These are phyloP conservation scores for Ceraclea dissimilis DNA, from an alignment of 2,888 invertebrate species.

Conservation along the genomic window DNA sequence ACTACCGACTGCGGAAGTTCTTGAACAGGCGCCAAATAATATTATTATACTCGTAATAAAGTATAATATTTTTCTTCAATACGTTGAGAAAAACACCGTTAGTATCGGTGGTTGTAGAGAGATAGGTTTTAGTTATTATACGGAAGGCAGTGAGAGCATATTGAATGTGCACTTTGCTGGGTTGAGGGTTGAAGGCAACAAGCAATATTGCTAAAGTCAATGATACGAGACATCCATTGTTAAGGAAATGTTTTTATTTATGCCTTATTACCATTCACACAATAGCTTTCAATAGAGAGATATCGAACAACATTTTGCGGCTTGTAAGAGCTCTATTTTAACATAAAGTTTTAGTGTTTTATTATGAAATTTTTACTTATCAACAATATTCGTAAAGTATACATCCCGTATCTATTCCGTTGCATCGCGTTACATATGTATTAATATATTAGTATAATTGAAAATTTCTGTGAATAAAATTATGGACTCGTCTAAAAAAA, in stretches of 20 bases:
- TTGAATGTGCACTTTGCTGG: slow-evolving; percentile 8
- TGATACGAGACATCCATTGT: slow-evolving; percentile 19
- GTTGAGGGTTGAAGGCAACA: neutral
- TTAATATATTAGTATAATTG: no score
- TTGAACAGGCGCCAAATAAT: neutral
- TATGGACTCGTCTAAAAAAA: no score
- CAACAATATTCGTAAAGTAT: no score
- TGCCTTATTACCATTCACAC: slow-evolving; percentile 18
- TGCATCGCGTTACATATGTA: no score
- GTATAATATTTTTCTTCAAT: no score
- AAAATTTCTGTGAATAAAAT: no score
- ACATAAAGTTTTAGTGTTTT: no score
- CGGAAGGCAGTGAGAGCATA: neutral
- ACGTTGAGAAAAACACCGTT: no score
- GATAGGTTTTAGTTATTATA: neutral
- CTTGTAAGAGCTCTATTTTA: neutral
- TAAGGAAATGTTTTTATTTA: slow-evolving; percentile 22
- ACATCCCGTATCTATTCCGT: no score
- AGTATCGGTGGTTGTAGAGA: no score
- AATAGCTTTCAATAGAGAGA: slow-evolving; percentile 4
- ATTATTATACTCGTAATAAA: no score
- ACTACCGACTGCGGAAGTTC: neutral
- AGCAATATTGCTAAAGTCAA: slow-evolving; percentile 8
- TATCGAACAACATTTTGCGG: neutral
- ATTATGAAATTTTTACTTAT: no score